Evolutionary conservation across 2,888 invertebrate genomes (phyloP).

Genomic region (Acanthacorydalis orientalis): DNA sequence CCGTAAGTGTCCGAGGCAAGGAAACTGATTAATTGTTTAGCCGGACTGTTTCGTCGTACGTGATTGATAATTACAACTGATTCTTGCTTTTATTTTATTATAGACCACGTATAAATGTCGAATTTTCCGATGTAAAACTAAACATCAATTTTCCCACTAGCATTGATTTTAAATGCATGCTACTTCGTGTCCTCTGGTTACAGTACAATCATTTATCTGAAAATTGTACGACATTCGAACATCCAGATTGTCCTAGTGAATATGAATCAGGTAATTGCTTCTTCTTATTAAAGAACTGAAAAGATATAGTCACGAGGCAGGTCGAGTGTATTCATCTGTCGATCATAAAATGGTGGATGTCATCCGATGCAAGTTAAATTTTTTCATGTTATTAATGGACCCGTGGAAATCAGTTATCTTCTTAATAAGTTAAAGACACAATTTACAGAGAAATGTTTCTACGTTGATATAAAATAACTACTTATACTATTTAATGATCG

Average conservation of each 20-base stretch:
- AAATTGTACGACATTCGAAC: conserved; percentile 19
- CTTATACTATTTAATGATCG: too few species aligned
- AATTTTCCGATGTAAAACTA: conserved; percentile 27
- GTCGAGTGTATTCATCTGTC: too few species aligned
- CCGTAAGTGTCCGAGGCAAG: background rate
- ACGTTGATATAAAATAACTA: too few species aligned
- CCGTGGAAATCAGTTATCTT: too few species aligned
- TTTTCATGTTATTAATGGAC: too few species aligned
- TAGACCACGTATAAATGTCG: conserved; percentile 27
- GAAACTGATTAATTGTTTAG: too few species aligned
- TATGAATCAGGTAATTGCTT: background rate
- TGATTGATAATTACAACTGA: background rate
- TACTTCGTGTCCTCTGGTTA: conserved; percentile 31
- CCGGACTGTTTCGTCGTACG: too few species aligned
- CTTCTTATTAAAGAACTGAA: background rate
- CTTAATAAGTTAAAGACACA: too few species aligned
- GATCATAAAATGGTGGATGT: too few species aligned
- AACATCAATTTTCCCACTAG: conserved; percentile 26
- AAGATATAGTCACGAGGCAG: too few species aligned
- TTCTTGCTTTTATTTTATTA: conserved; percentile 9
- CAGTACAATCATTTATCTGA: conserved; percentile 37
- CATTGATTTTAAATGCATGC: conserved; percentile 25
- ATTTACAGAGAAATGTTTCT: too few species aligned
- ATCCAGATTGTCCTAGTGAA: conserved; percentile 9
- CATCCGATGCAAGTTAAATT: too few species aligned